A percentile compares a stretch with the other conserved stretches of the same genome.
phyloP scores from a whole-genome alignment of 2,113 vertebrate species.

The Hydropotes inermis region DNA sequence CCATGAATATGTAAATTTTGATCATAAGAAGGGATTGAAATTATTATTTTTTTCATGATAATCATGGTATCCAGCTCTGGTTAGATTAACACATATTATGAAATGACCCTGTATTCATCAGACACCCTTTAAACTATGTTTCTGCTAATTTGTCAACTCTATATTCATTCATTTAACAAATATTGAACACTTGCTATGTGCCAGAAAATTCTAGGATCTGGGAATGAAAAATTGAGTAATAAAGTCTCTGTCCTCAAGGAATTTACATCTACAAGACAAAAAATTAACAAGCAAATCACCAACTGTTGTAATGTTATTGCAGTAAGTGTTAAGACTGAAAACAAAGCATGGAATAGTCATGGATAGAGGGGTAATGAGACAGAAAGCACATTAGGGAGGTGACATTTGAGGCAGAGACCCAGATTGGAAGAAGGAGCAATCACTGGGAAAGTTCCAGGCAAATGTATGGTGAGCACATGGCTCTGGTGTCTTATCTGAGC shows the following conservation, averaged over 20 bases:
- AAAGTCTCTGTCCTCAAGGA: neutral
- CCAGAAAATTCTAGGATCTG: neutral
- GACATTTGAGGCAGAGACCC: neutral
- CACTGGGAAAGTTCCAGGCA: neutral
- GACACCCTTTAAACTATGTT: neutral
- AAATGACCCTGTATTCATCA: neutral
- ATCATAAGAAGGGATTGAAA: neutral
- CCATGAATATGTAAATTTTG: neutral
- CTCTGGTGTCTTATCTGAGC: neutral
- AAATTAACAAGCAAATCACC: neutral
- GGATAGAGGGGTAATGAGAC: neutral
- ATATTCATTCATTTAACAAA: neutral
- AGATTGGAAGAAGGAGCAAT: neutral
- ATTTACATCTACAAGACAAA: neutral
- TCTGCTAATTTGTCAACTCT: neutral
- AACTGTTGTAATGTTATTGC: neutral
- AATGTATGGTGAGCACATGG: neutral
- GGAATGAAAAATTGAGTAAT: neutral
- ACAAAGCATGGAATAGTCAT: neutral
- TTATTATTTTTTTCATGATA: neutral
- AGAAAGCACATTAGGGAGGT: neutral
- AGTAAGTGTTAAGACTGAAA: neutral
- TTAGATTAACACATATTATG: neutral
- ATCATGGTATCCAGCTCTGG: neutral
- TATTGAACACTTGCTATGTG: neutral